Base-by-base conservation (phyloP, 2,797 vertebrate genomes). In the Coilia nasus region DNA sequence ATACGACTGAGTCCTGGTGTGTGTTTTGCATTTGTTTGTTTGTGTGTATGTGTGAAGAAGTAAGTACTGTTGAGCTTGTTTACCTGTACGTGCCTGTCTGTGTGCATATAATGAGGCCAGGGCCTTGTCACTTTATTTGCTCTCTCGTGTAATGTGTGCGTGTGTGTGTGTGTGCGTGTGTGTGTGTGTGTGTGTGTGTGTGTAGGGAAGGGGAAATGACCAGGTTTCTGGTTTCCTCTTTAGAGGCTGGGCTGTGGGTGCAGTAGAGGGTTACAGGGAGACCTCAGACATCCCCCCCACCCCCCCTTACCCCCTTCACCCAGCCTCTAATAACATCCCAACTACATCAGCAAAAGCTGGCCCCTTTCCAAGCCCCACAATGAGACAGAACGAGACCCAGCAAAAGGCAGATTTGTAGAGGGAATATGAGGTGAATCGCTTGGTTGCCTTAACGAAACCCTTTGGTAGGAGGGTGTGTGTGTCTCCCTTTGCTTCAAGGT, bases 251-350 rank as follows among this genome's bases (percentile, higher is more conserved):
- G 11, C 28, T 71, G 64, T 71, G 64, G 64, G 64, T 67, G 62
- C 25, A 67, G 11, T n/a, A 0, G 2, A 54, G 64, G 15, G 28
- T 35, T 35, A 75, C 28, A 7, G 15, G 19, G 19, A 75, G 67
- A 75, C 67, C 67, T 71, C 25, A 71, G 11, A 5, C 50, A n/a
- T n/a, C n/a, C n/a, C n/a, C n/a, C n/a, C n/a, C n/a, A n/a, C n/a
- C n/a, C n/a, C n/a, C n/a, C n/a, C n/a, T n/a, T 35, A 6, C 31
- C 67, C 67, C 15, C 67, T 75, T 17, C 25, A 17, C 67, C 5
- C 67, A 75, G 31, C 28, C 67, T 35, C 28, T 35, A 75, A 75
- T 75, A 75, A 35, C 67, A 71, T 12, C 64, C 67, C 67, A 31
- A 71, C 28, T 35, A 31, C 28, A 35, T 23, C 23, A 28, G 17